These are phyloP conservation scores for Steinernema carpocapsae DNA, from an alignment of 2,888 invertebrate species.

Conservation along the genomic window DNA sequence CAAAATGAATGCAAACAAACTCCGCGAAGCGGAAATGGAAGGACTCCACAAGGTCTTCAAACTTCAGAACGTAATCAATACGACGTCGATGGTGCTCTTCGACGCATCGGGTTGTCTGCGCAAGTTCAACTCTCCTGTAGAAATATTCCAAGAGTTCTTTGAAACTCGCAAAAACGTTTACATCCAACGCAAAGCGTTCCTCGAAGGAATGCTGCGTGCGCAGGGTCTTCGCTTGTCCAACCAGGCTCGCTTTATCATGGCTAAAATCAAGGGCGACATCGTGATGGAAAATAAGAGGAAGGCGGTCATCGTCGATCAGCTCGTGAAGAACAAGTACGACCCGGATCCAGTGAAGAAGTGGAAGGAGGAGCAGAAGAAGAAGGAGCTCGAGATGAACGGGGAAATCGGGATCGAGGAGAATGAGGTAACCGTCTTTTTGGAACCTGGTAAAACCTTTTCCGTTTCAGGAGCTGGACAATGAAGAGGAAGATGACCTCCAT, in stretches of 20 bases:
- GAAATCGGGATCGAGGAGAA: slow-evolving; percentile 69
- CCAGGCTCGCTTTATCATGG: slow-evolving; percentile 85
- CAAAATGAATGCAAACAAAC: slow-evolving; percentile 77
- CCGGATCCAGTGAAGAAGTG: slow-evolving; percentile 78
- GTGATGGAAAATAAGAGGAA: slow-evolving; percentile 89
- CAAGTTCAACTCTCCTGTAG: slow-evolving; percentile 80
- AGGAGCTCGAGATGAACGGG: slow-evolving; percentile 70
- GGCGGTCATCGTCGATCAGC: slow-evolving; percentile 84
- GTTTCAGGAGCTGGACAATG: slow-evolving; percentile 70
- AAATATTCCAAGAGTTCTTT: slow-evolving; percentile 85
- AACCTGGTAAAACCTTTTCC: not conserved
- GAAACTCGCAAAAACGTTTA: slow-evolving; percentile 82
- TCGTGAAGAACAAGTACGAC: slow-evolving; percentile 77
- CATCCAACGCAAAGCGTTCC: slow-evolving; percentile 82
- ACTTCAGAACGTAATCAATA: slow-evolving; percentile 80
- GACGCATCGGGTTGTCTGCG: slow-evolving; percentile 76
- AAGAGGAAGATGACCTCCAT: slow-evolving; percentile 72
- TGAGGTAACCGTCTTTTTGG: not conserved
- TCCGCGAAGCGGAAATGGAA: slow-evolving; percentile 75
- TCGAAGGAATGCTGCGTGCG: slow-evolving; percentile 87
- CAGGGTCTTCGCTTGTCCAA: slow-evolving; percentile 86
- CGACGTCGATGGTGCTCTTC: slow-evolving; percentile 84
- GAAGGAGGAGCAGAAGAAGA: slow-evolving; percentile 73
- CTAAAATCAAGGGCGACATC: slow-evolving; percentile 86
- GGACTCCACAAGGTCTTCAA: slow-evolving; percentile 95